A percentile compares a stretch with the other conserved stretches of the same genome.
Evolutionary conservation across 2,888 invertebrate genomes (phyloP).

Genomic region (Anthrax anthrax): DNA sequence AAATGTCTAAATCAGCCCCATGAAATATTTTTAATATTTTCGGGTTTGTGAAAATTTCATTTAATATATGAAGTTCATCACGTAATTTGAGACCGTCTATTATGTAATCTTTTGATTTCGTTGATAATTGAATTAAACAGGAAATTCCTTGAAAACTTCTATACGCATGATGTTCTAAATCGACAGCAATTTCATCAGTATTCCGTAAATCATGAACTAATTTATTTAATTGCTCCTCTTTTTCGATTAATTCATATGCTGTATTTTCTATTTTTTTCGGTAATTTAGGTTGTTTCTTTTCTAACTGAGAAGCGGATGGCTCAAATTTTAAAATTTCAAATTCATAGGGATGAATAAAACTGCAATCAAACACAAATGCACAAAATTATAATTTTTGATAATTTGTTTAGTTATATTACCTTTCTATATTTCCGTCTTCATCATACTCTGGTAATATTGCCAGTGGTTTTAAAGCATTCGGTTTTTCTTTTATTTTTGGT

Average conservation of each 20-base stretch:
- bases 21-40: conserved; percentile 87
- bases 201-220: conserved; percentile 51
- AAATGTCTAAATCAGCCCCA: conserved; percentile 74
- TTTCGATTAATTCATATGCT: conserved; percentile 52
- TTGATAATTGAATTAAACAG: conserved; percentile 90
- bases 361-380: conserved; percentile 23
- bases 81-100: conserved; percentile 78
- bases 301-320: conserved; percentile 40
- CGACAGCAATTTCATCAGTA: conserved; percentile 70
- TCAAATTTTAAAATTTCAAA: conserved; percentile 64
- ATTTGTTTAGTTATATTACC: conserved; percentile 21
- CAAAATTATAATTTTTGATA: background rate
- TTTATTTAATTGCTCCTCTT: conserved; percentile 44
- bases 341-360: conserved; percentile 79
- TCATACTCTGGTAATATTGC: conserved; percentile 55
- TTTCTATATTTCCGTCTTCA: conserved; percentile 43
- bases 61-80: conserved; percentile 65
- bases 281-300: conserved; percentile 30
- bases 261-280: conserved; percentile 45
- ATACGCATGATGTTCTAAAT: conserved; percentile 87
- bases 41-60: conserved; percentile 81
- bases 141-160: conserved; percentile 87
- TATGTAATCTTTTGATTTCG: conserved; percentile 64
- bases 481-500: conserved; percentile 74
- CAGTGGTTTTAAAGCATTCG: conserved; percentile 71